Percentiles rank a stretch among this genome's conserved stretches.
Conservation (phyloP, 2,797 vertebrate genomes). For the Phalloptychus januarius region DNA sequence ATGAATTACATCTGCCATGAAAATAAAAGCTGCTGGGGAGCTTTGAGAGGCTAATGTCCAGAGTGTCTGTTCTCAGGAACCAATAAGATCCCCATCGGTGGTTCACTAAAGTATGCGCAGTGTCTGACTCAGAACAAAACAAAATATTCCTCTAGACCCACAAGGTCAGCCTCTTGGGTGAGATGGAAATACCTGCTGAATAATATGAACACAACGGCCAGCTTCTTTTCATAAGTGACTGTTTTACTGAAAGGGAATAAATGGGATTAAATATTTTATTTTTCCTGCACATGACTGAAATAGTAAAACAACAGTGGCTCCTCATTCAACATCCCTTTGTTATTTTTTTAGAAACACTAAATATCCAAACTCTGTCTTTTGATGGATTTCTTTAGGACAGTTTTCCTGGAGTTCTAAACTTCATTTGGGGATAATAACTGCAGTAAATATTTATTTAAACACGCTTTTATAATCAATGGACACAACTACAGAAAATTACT, state of each 20-base stretch:
- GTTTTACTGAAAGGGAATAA: background rate
- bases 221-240: background rate
- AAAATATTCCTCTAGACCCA: slow-evolving; percentile 28
- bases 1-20: slow-evolving; percentile 73
- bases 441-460: background rate
- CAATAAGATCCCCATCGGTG: slow-evolving; percentile 55
- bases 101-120: slow-evolving; percentile 19
- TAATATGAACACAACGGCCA: slow-evolving; percentile 7
- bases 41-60: slow-evolving; percentile 38
- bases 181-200: slow-evolving; percentile 15
- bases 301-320: background rate
- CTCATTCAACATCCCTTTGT: background rate
- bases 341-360: background rate
- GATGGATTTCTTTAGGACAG: background rate
- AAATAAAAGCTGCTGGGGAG: slow-evolving; percentile 56
- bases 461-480: background rate
- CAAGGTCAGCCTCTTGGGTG: slow-evolving; percentile 32
- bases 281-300: background rate
- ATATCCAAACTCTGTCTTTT: background rate
- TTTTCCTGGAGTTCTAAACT: background rate
- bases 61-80: slow-evolving; percentile 54
- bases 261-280: background rate
- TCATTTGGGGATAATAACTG: background rate
- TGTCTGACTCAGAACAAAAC: slow-evolving; percentile 40
- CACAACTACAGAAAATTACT: background rate